A percentile compares a stretch with the other conserved stretches of the same genome.
These are phyloP conservation scores for Xiphophorus hellerii DNA, from an alignment of 2,113 vertebrate species.

Conservation along the genomic window DNA sequence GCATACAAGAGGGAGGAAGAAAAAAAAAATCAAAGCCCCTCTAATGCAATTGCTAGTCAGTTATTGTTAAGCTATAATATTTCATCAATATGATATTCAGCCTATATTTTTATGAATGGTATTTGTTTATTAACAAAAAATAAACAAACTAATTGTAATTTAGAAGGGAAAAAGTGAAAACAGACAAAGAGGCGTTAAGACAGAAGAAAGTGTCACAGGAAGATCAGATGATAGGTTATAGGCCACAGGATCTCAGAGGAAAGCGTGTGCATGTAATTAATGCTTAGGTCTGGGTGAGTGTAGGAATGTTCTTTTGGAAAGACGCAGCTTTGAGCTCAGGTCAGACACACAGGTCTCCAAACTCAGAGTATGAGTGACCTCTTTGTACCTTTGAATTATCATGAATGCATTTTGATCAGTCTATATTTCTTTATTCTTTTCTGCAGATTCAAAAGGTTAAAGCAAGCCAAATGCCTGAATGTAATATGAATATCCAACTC, in stretches of 20 bases:
- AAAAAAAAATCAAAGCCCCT: not conserved
- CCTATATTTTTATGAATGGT: not conserved
- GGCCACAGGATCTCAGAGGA: constrained; percentile 34
- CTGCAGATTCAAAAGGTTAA: not conserved
- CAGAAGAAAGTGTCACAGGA: constrained; percentile 11
- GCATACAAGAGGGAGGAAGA: not conserved
- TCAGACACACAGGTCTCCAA: constrained; percentile 35
- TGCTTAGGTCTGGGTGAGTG: not conserved
- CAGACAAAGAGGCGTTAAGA: not conserved
- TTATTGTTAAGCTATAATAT: not conserved
- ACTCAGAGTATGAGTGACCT: constrained; percentile 29
- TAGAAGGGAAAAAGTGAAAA: not conserved
- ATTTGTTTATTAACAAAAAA: not conserved
- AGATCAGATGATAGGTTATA: constrained; percentile 20
- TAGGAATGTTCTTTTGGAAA: constrained; percentile 12
- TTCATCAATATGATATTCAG: not conserved
- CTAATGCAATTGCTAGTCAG: not conserved
- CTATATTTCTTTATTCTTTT: not conserved
- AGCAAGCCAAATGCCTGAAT: not conserved
- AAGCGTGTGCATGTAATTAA: constrained; percentile 20
- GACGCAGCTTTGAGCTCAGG: constrained; percentile 35
- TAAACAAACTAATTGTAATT: not conserved
- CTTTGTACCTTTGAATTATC: not conserved
- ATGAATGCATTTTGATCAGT: not conserved
- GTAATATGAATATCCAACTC: not conserved